Conservation (phyloP, 1,140 invertebrate species). For the Atta cephalotes region DNA sequence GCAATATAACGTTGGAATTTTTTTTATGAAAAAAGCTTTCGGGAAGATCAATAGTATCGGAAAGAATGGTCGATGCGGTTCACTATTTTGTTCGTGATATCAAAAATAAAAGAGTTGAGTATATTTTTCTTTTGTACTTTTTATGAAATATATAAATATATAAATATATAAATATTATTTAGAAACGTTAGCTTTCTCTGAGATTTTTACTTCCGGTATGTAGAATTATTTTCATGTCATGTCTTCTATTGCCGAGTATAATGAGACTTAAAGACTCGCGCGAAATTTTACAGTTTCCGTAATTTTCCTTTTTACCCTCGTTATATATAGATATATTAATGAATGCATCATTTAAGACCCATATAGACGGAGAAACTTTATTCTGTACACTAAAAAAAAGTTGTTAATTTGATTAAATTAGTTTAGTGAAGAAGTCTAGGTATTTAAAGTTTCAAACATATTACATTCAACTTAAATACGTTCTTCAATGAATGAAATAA, state of each 20-base stretch:
- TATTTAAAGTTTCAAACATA: too few relatives aligned
- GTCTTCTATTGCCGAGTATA: background rate
- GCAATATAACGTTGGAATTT: background rate
- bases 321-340: background rate
- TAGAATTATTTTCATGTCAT: background rate
- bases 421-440: too few relatives aligned
- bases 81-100: background rate
- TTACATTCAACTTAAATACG: too few relatives aligned
- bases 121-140: background rate
- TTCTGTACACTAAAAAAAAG: too few relatives aligned
- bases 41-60: background rate
- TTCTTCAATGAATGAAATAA: too few relatives aligned
- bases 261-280: background rate
- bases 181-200: slow-evolving; percentile 20
- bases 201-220: slow-evolving; percentile 21
- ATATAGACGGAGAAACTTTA: background rate
- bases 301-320: slow-evolving; percentile 8
- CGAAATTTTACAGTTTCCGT: slow-evolving; percentile 1
- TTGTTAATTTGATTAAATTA: too few relatives aligned
- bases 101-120: background rate
- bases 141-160: background rate
- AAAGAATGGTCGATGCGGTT: background rate
- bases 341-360: slow-evolving; percentile 1
- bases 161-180: background rate
- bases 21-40: background rate